Evolutionary conservation across 2,113 vertebrate species (phyloP), one percentile per base, ranked within the genome.

Genomic region (Hyaena hyaena): DNA sequence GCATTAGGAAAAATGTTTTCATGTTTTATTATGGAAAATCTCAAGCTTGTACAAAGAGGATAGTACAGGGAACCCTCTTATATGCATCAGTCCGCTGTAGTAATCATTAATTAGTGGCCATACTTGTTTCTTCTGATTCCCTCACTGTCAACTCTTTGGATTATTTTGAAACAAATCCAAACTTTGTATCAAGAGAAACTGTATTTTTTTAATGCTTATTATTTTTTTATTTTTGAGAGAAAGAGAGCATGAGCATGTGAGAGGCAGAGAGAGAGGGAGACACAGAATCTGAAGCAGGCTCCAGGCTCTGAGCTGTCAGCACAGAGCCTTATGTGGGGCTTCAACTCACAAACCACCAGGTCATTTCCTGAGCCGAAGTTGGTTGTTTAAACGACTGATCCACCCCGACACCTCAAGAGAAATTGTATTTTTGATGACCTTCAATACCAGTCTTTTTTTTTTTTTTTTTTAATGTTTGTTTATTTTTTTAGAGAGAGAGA

Each of bases 161-260:
- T 96, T 81, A 88, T 88, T 89, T 95, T 90, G 66, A 84, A 39
- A 86, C 3, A 95, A 61, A 95, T 90, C 65, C 39, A 85, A 91
- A 33, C 39, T 45, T 81, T 90, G 3, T 92, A 81, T 61, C 45
- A 93, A 88, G 10, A 39, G 45, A 93, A 82, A 65, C 68, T 92
- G 14, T 88, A 71, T 93, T 90, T 94, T 80, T 7, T 61, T 9
- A 61, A 61, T 61, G 58, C 17, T 61, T 61, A 9, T 61, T 61
- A 21, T 61, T 23, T 61, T 23, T 61, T 23, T 23, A 61, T 58
- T 61, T 61, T 23, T 23, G 17, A 6, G 55, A 61, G 58, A 39
- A 39, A 61, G 58, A 23, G 58, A 61, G 58, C 58, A 9, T 9
- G 58, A 61, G 58, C 58, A 21, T 5, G 21, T 7, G 58, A 21